Evolutionary conservation across 2,888 invertebrate genomes (phyloP), one percentile per base, ranked within the genome.

Genomic region (Caenorhabditis doughertyi): DNA sequence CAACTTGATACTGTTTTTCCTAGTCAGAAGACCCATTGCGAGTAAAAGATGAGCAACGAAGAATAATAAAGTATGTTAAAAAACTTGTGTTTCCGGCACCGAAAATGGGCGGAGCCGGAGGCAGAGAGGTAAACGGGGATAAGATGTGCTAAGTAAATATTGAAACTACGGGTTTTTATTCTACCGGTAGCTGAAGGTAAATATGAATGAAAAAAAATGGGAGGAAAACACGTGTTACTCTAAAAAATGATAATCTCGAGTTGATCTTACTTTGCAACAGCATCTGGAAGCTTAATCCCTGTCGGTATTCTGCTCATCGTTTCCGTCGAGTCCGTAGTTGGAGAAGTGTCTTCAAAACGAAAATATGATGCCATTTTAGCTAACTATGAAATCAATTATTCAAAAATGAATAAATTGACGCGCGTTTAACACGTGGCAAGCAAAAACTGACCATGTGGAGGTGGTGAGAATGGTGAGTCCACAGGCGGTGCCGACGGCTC

Each of bases 271-370:
- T 71, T 70, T 2, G 70, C 70, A 29, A 79, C 79, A 23, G 70
- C 70, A 21, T 79, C 70, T 9, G 77, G 70, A 53, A 79, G 70
- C 16, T 79, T 79, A 32, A 79, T 79, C 27, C 71, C 71, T n/a
- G 49, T 47, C 16, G 81, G 81, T 55, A 81, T 81, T 72, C 81
- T 60, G 60, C 71, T 81, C 81, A 77, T 81, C n/a, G 72, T 72
- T 23, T 81, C 81, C 1, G 76, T 68, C 18, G 73, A 65, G 21
- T 67, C 56, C 16, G 25, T 13, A 7, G 49, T 56, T 11, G 56
- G 53, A 21, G 74, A 23, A n/a, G 25, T 16, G 29, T 76, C 76
- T 76, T 76, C 51, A 76, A 76, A 56, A 55, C 55, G 35, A 58
- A 21, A 53, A 64, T 64, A 56, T 18, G 23, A 25, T n/a, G 11